Conservation (phyloP, 2,888 invertebrate species). For the Apocheima hispidaria region DNA sequence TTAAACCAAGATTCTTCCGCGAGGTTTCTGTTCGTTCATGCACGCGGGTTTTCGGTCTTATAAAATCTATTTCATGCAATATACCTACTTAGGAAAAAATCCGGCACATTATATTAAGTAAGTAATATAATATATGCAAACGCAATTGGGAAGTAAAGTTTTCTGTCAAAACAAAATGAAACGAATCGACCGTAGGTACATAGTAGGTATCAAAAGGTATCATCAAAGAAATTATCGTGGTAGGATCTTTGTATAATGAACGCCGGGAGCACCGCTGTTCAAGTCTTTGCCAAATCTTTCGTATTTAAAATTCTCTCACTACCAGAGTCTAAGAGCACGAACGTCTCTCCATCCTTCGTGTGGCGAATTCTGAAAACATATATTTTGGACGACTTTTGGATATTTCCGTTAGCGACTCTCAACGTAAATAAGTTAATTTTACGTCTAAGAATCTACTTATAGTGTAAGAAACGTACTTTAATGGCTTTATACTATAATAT, state of each 20-base stretch:
- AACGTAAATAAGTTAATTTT: slow-evolving; percentile 60
- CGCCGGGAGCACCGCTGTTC: slow-evolving; percentile 28
- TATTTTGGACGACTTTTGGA: slow-evolving; percentile 80
- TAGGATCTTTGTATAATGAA: neutral
- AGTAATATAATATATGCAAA: too few species aligned
- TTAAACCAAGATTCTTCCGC: neutral
- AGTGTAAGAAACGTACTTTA: slow-evolving; percentile 58
- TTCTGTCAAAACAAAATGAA: neutral
- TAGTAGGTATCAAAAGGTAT: neutral
- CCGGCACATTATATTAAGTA: too few species aligned
- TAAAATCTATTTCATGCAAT: too few species aligned
- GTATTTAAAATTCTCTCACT: slow-evolving; percentile 53
- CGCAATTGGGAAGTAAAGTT: too few species aligned
- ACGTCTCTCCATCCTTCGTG: slow-evolving; percentile 60
- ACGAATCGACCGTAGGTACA: neutral
- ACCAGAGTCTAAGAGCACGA: slow-evolving; percentile 41
- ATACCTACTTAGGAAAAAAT: too few species aligned
- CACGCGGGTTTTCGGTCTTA: too few species aligned
- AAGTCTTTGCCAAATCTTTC: slow-evolving; percentile 63
- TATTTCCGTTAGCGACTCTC: slow-evolving; percentile 76
- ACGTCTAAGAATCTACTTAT: slow-evolving; percentile 61
- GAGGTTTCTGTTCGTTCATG: neutral
- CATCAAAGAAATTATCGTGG: neutral
- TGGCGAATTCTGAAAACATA: slow-evolving; percentile 68
- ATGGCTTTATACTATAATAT: slow-evolving; percentile 67